Base-by-base conservation (phyloP, 2,113 vertebrate genomes). In the Numida meleagris region DNA sequence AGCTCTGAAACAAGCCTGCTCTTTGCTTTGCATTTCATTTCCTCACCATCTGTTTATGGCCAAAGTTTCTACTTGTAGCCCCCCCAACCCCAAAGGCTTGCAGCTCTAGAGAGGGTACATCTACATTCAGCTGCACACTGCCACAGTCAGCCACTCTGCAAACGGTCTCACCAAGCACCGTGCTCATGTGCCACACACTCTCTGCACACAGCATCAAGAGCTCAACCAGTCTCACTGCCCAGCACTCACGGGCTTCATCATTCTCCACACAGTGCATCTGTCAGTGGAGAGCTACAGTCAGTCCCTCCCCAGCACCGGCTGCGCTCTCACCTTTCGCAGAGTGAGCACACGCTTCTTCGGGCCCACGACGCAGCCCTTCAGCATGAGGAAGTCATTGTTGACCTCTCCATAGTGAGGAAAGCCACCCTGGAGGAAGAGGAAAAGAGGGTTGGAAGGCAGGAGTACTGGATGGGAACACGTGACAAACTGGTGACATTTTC, bases 351-450 rank as follows among this genome's bases (percentile, higher is more conserved):
- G 96, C 82, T 98, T 98, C 96, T 94, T 98, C 5, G 98, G 98
- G 66, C 98, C 98, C 12, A 98, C 73, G 1, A 98, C 98, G 4
- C 98, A 98, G 40, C 98, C 98, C 36, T 98, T 98, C 86, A 98
- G 89, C 98, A 98, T 98, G 36, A 98, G 4, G 33, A 98, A 98
- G 65, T 98, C 98, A 0, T 98, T 98, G 94, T 98, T 98, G 72
- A 98, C 98, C 53, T 97, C 98, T 1, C 98, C 98, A 0, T 98
- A 98, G 80, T 98, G 98, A 57, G 98, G 98, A 77, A 98, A 98
- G 7, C 98, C 98, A 0, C 98, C 98, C 98, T 98, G 95, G 2
- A n/a, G 70, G 70, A 62, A 67, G 82, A 62, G 33, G 34, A 40
- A 90, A 70, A 80, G 55, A 72, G 33, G 62, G 15, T 7, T 88